Conservation (phyloP, 2,113 vertebrate genomes). For the Motacilla alba region DNA sequence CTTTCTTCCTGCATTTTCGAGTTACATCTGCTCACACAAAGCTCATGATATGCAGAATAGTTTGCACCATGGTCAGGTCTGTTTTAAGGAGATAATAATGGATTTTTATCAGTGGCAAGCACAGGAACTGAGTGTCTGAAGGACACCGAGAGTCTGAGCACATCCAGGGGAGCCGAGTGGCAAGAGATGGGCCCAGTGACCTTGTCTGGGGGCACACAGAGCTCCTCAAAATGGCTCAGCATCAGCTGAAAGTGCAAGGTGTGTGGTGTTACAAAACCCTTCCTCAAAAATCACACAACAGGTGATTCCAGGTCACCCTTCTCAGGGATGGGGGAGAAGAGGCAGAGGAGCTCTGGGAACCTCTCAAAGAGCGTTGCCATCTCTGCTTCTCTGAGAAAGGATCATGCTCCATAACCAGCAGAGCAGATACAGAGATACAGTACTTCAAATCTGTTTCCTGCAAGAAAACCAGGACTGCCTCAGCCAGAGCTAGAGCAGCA, state of each 20-base stretch:
- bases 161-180: background rate
- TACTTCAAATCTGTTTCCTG: background rate
- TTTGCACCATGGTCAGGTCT: background rate
- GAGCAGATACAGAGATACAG: too few relatives aligned
- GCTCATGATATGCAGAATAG: background rate
- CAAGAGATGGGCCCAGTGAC: background rate
- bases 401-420: background rate
- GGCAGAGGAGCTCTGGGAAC: background rate
- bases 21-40: background rate
- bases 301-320: background rate
- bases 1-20: background rate
- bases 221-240: background rate
- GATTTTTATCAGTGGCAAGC: background rate
- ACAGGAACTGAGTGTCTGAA: background rate
- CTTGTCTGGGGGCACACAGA: fast-evolving
- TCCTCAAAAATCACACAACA: background rate
- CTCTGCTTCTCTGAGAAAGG: background rate
- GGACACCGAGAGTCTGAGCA: background rate
- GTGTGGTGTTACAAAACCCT: background rate
- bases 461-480: background rate
- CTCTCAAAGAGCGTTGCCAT: background rate
- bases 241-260: background rate
- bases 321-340: background rate
- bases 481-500: background rate
- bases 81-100: background rate